Conservation (phyloP, 2,113 vertebrate species). For the Electrona antarctica region DNA sequence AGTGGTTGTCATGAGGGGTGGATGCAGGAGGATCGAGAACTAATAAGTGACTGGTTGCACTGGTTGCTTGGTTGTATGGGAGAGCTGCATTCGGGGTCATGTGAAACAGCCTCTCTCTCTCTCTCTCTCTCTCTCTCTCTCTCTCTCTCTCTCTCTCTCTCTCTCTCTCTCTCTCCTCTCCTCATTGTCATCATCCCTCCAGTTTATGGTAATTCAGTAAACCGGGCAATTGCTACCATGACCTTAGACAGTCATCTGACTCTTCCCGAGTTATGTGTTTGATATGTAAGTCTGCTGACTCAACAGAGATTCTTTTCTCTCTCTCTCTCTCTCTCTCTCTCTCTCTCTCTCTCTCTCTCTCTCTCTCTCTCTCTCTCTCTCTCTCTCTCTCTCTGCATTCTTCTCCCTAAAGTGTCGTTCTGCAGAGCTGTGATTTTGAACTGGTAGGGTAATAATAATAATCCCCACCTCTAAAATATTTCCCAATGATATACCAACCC, state of each 20-base stretch:
- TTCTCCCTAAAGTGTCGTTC: no score
- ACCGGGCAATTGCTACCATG: constrained; percentile 51
- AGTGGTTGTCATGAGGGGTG: no score
- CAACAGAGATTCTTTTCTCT: constrained; percentile 28
- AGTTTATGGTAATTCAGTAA: constrained; percentile 40
- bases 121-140: not conserved
- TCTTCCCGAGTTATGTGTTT: constrained; percentile 59
- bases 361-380: no score
- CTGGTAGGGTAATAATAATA: no score
- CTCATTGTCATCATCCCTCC: constrained; percentile 32
- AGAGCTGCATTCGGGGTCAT: constrained; percentile 23
- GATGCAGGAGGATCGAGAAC: no score
- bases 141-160: no score
- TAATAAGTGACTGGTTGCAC: no score
- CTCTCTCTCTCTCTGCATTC: no score
- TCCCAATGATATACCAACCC: not conserved
- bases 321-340: not conserved
- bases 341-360: no score
- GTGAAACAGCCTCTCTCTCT: constrained; percentile 12
- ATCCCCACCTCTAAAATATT: no score
- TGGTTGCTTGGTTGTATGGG: no score
- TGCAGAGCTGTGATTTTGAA: no score
- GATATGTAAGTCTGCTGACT: constrained; percentile 64
- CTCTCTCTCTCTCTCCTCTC: not conserved
- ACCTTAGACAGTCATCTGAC: constrained; percentile 69